A percentile compares a stretch with the other conserved stretches of the same genome.
These are phyloP conservation scores for Coleophora flavipennella DNA, from an alignment of 2,888 invertebrate species.

Conservation along the genomic window DNA sequence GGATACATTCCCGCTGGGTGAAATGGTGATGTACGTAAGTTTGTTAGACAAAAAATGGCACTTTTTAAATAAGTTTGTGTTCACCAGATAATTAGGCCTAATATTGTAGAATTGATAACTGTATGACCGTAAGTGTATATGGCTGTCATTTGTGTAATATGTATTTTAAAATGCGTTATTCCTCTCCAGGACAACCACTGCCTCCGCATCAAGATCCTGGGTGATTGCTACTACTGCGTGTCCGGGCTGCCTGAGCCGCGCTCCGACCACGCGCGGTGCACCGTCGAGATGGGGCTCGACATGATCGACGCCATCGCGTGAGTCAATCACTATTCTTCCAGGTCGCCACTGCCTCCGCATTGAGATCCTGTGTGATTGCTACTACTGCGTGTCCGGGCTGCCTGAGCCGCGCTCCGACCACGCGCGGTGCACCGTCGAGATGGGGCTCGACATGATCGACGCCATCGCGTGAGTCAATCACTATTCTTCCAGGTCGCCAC, in stretches of 20 bases:
- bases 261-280: constrained; percentile 93
- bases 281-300: constrained; percentile 89
- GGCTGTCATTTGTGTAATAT: background rate
- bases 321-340: constrained; percentile 32
- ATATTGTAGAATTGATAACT: too few relatives aligned
- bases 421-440: constrained; percentile 91
- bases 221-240: constrained; percentile 95
- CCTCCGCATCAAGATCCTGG: constrained; percentile 86
- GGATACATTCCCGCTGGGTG: too few relatives aligned
- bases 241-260: constrained; percentile 92
- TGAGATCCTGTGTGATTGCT: constrained; percentile 93
- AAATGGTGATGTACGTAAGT: too few relatives aligned
- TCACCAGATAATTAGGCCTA: too few relatives aligned
- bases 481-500: too few relatives aligned
- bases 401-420: constrained; percentile 94
- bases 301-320: constrained; percentile 90
- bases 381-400: constrained; percentile 93
- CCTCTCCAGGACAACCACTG: constrained; percentile 82
- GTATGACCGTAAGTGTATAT: background rate
- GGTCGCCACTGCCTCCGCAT: too few relatives aligned
- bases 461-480: constrained; percentile 80
- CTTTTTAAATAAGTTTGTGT: too few relatives aligned
- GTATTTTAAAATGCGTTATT: background rate
- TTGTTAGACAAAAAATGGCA: too few relatives aligned
- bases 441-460: constrained; percentile 90